Base-by-base conservation (phyloP, 2,113 vertebrate species). In the Perccottus glenii region DNA sequence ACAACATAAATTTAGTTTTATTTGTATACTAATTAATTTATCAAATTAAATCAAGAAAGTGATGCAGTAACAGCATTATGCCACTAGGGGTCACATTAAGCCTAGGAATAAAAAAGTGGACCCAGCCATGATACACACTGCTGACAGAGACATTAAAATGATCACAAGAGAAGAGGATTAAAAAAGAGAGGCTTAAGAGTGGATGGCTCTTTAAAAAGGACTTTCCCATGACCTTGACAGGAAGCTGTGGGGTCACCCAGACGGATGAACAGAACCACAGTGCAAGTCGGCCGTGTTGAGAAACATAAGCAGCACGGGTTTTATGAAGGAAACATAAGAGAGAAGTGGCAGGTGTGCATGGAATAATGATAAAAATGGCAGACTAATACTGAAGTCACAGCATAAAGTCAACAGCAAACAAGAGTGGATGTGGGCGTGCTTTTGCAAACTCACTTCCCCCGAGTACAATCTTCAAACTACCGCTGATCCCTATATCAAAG, bases 51-150 rank as follows among this genome's bases (percentile, higher is more conserved):
- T 6, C 3, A 5, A 48, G 15, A 48, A 11, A 11, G 5, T 48
- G 8, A 53, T 73, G 83, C 74, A 88, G 74, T 81, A 51, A 48
- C 78, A 33, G 33, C 1, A 33, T 7, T 16, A 59, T 16, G 36
- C 87, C 90, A 88, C 85, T 73, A 83, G 87, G 67, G 85, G 88
- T 73, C 88, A 75, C 62, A 69, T 76, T 43, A 84, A 85, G 70
- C 85, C 70, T 10, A 73, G 32, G 60, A 85, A 89, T 82, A 35
- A 56, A 46, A 27, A 12, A n/a, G 46, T 38, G 63, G 58, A 50
- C 40, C 70, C 33, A 51, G 32, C 27, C 53, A 52, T 3, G 6
- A 4, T 16, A 3, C 4, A 60, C 5, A 33, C 14, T 16, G 51
- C 10, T 61, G 60, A 63, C 52, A 64, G 1, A 56, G 59, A 67